Base-by-base conservation (phyloP, 2,888 invertebrate genomes). In the Anthrax anthrax region DNA sequence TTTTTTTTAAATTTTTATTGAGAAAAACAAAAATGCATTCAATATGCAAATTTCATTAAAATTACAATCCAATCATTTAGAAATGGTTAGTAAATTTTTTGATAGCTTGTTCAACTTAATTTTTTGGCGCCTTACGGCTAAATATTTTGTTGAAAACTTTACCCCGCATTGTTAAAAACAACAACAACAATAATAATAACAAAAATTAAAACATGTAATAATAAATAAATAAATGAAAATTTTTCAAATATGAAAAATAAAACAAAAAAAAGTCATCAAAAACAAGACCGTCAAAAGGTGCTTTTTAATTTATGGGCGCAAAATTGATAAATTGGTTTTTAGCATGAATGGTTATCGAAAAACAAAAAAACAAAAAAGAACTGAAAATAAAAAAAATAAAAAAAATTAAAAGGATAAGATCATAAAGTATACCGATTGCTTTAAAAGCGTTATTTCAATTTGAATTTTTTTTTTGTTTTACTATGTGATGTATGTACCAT, bases 21-120 rank as follows among this genome's bases (percentile, higher is more conserved):
- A 9, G 2, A 27, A 27, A 1, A 27, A 10, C n/a, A 29, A 29
- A 29, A 17, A 29, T 41, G 29, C 16, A 19, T 45, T 45, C 41
- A 37, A 40, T 45, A 45, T 45, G 45, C 36, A 45, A 45, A 45
- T 45, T 45, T 45, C 27, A 40, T 45, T 40, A 40, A 45, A 29
- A n/a, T 41, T 40, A 27, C 23, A 27, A 27, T 27, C 23, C 5
- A 9, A 27, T 8, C 9, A 5, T 8, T 27, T 27, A 27, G 9
- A 27, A 27, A 1, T 27, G 2, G 9, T 8, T 8, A 27, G 9
- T 8, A 27, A 37, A 40, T 40, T 41, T 45, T 41, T 45, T 41
- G 36, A 34, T 13, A 40, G 37, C 29, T 41, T 17, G 37, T 23
- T 23, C 23, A 41, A 40, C 41, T 45, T 45, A 45, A 45, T 45